phyloP scores from a whole-genome alignment of 1,140 invertebrate genomes.

The Drosophila seguyi region DNA sequence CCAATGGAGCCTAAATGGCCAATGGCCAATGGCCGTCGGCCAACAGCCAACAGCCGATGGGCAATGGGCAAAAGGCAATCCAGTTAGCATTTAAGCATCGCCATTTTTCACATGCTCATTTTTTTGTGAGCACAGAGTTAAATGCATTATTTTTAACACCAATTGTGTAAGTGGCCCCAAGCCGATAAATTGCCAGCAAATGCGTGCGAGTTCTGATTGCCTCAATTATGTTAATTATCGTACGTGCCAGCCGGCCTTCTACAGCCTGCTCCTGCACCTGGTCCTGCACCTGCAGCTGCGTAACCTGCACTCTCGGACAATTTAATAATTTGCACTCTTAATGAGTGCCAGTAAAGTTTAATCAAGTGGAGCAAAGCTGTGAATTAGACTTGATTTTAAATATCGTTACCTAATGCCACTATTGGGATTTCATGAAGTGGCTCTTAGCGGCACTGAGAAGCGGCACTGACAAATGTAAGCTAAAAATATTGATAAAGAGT shows the following conservation, averaged over 20 bases:
- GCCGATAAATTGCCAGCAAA: constrained; percentile 72
- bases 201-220: constrained; percentile 66
- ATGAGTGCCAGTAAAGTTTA: constrained; percentile 24
- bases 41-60: constrained; percentile 4
- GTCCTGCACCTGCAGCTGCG: not conserved
- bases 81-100: constrained; percentile 45
- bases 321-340: constrained; percentile 51
- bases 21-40: not conserved
- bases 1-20: constrained; percentile 23
- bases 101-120: constrained; percentile 68
- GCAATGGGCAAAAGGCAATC: constrained; percentile 8
- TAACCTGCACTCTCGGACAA: constrained; percentile 9
- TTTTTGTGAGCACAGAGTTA: constrained; percentile 53
- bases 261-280: constrained; percentile 1
- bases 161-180: constrained; percentile 58
- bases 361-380: constrained; percentile 14
- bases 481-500: not conserved
- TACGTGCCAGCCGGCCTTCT: constrained; percentile 52
- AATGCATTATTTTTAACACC: constrained; percentile 80
- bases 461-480: not conserved
- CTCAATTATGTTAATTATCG: constrained; percentile 74
- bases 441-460: not conserved
- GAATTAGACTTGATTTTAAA: constrained; percentile 6
- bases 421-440: not conserved
- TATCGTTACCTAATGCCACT: not conserved